Conservation (phyloP, 2,113 vertebrate species). For the Ploceus nigricollis region DNA sequence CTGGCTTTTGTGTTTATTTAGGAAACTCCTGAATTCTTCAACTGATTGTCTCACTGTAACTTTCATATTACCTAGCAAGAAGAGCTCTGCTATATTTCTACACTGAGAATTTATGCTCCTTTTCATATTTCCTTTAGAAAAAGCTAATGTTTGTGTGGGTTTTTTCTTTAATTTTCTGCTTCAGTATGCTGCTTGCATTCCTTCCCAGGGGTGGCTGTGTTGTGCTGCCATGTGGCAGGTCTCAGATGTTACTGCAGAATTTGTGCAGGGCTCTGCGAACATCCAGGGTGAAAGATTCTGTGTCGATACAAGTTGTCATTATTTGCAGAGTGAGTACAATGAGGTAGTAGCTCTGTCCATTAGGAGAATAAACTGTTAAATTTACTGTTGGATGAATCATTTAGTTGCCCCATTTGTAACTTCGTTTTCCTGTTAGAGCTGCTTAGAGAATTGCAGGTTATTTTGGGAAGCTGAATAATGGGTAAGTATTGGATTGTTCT, state of each 20-base stretch:
- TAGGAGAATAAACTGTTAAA: background rate
- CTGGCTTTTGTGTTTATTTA: conserved; percentile 80
- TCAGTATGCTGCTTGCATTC: background rate
- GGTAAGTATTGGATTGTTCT: conserved; percentile 46
- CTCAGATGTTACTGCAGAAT: background rate
- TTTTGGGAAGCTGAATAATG: conserved; percentile 54
- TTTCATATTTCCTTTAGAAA: background rate
- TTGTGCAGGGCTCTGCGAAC: background rate
- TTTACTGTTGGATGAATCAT: background rate
- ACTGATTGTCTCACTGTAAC: conserved; percentile 63
- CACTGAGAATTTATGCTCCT: background rate
- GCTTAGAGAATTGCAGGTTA: conserved; percentile 31
- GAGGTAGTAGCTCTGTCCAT: background rate
- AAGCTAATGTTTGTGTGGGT: background rate
- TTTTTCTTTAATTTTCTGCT: conserved; percentile 1
- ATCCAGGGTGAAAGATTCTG: background rate
- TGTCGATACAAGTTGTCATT: background rate
- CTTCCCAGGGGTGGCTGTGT: conserved; percentile 12
- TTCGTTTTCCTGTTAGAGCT: background rate
- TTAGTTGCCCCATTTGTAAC: background rate
- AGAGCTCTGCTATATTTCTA: background rate
- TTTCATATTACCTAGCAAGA: background rate
- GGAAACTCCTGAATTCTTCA: conserved; percentile 66
- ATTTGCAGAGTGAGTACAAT: background rate
- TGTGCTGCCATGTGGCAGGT: background rate